Evolutionary conservation across 2,113 vertebrate genomes (phyloP), one percentile per base, ranked within the genome.

Genomic region (Clinocottus analis): DNA sequence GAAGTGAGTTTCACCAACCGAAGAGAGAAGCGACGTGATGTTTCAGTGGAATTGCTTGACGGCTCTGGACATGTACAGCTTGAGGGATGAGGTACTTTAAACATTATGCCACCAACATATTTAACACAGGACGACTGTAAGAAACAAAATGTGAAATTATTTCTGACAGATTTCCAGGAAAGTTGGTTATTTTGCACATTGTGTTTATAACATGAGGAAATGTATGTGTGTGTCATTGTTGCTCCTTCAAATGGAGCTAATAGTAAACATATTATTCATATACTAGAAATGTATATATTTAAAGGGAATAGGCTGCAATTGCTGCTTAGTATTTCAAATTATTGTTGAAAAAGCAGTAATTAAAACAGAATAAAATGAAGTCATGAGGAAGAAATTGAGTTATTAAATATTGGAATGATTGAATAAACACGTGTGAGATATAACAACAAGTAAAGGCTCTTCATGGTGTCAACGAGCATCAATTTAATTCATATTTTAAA

Each of bases 1-100:
- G 23, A 39, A 53, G 55, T 55, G 67, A 74, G n/a, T 68, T 63
- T 49, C 31, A 72, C 43, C 45, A 27, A 9, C 21, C 14, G 27
- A 14, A 13, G 1, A 33, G 7, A 4, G 21, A 8, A 21, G 53
- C 21, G 2, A 45, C 11, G n/a, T 9, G 45, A 23, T 31, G 27
- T 23, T 16, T 33, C 17, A 23, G 29, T 27, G 45, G 39, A 41
- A 51, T 62, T 61, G 13, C n/a, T 35, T 23, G 2, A 23, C 45
- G 59, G 59, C 33, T 60, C 21, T 47, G 2, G n/a, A 43, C 21
- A 59, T 47, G 29, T 7, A 6, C 8, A 17, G 21, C 29, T 49
- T 39, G 33, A 16, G 35, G 27, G 37, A 41, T 14, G 23, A n/a
- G n/a, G n/a, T n/a, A n/a, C n/a, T n/a, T n/a, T n/a, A n/a, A n/a